Evolutionary conservation across 2,888 invertebrate genomes (phyloP).

Genomic region (Gymnoscelis rufifasciata): DNA sequence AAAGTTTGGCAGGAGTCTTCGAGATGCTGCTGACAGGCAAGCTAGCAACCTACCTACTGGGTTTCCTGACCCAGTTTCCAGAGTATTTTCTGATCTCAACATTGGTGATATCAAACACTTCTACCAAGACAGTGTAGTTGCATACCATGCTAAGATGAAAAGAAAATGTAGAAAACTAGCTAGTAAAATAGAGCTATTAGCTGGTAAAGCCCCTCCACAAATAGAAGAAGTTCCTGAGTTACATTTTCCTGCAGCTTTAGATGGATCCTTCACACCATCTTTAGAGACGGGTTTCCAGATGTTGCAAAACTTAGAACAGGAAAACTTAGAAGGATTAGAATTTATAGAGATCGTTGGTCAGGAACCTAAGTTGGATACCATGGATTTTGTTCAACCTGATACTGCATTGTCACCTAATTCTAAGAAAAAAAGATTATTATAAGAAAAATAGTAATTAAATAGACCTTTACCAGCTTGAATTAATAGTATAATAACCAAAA

Average conservation of each 20-base stretch:
- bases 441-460: too few species aligned
- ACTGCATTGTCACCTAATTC: conserved; percentile 59
- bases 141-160: conserved; percentile 60
- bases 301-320: conserved; percentile 82
- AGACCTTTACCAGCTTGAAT: too few species aligned
- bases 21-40: conserved; percentile 64
- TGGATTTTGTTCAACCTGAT: conserved; percentile 65
- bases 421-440: conserved; percentile 65
- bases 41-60: conserved; percentile 62
- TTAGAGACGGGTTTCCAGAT: conserved; percentile 83
- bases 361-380: conserved; percentile 66
- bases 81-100: conserved; percentile 67
- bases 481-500: too few species aligned
- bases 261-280: conserved; percentile 76
- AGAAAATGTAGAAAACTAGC: conserved; percentile 53
- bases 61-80: conserved; percentile 68
- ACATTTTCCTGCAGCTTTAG: conserved; percentile 74
- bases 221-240: conserved; percentile 75
- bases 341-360: conserved; percentile 63
- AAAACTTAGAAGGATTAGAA: conserved; percentile 69
- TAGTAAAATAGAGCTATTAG: conserved; percentile 53
- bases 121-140: conserved; percentile 61
- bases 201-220: conserved; percentile 58
- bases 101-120: conserved; percentile 66
- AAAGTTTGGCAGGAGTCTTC: conserved; percentile 66